Evolutionary conservation across 2,888 invertebrate genomes (phyloP).

Genomic region (Spisula solida): DNA sequence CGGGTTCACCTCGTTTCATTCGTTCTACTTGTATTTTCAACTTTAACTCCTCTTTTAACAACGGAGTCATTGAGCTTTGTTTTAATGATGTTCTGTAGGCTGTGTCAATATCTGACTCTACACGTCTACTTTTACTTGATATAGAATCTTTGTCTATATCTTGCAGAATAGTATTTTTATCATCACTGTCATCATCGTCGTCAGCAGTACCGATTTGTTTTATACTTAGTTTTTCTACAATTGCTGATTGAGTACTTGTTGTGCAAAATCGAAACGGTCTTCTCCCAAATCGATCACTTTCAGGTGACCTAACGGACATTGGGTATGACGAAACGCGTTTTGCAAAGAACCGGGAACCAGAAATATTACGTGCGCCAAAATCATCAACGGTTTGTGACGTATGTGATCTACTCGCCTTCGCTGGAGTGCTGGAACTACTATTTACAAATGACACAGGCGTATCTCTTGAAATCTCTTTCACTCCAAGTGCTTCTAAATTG

Average conservation of each 20-base stretch:
- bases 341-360: not conserved
- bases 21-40: conserved; percentile 48
- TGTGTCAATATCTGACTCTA: conserved; percentile 17
- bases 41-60: conserved; percentile 53
- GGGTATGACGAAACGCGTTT: not conserved
- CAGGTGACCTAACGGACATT: not conserved
- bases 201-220: not conserved
- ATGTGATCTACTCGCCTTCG: not conserved
- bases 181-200: not conserved
- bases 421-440: not conserved
- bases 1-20: conserved; percentile 45
- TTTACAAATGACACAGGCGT: not conserved
- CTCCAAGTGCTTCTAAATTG: conserved; percentile 23
- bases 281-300: not conserved
- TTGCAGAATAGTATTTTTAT: not conserved
- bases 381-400: not conserved
- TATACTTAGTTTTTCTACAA: not conserved
- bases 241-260: not conserved
- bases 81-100: conserved; percentile 39
- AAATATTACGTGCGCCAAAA: no score
- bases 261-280: not conserved
- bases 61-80: conserved; percentile 33
- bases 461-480: not conserved
- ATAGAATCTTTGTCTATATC: not conserved
- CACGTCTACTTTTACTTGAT: not conserved